Conservation (phyloP, 1,140 invertebrate species). For the Nasonia giraulti region DNA sequence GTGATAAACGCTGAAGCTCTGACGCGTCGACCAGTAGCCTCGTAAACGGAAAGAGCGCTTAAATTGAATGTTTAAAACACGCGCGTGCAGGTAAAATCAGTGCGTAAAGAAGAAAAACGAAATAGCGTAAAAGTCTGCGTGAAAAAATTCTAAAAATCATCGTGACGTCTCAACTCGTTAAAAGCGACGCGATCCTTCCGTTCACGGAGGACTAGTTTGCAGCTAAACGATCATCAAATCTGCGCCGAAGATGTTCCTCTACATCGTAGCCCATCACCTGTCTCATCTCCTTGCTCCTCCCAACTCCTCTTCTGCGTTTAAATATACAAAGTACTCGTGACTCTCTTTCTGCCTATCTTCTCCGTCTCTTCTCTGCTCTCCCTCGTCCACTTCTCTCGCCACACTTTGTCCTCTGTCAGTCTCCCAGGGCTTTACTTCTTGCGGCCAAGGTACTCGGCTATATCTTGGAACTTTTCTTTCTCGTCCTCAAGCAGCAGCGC, state of each 20-base stretch:
- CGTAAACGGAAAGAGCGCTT: constrained; percentile 22
- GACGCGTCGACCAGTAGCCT: constrained; percentile 36
- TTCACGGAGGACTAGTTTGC: background rate
- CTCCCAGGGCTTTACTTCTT: constrained; percentile 67
- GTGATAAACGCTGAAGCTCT: constrained; percentile 55
- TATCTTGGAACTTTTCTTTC: constrained; percentile 76
- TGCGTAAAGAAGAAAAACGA: background rate
- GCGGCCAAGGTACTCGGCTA: constrained; percentile 78
- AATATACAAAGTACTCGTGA: constrained; percentile 27
- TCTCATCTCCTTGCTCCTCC: background rate
- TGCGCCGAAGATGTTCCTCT: background rate
- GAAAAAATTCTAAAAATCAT: background rate
- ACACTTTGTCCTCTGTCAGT: constrained; percentile 39
- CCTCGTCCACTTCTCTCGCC: constrained; percentile 11
- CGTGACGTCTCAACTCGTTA: background rate
- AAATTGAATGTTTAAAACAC: too few relatives aligned
- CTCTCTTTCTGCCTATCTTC: background rate
- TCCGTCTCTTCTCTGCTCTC: constrained; percentile 27
- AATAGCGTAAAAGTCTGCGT: background rate
- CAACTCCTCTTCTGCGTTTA: background rate
- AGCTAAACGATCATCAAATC: background rate
- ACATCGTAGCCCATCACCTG: constrained; percentile 6
- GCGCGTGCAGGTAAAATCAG: too few relatives aligned
- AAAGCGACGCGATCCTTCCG: constrained; percentile 7
- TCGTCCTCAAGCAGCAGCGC: constrained; percentile 77